phyloP scores from a whole-genome alignment of 2,888 invertebrate genomes.

The Argyra leucocephala region DNA sequence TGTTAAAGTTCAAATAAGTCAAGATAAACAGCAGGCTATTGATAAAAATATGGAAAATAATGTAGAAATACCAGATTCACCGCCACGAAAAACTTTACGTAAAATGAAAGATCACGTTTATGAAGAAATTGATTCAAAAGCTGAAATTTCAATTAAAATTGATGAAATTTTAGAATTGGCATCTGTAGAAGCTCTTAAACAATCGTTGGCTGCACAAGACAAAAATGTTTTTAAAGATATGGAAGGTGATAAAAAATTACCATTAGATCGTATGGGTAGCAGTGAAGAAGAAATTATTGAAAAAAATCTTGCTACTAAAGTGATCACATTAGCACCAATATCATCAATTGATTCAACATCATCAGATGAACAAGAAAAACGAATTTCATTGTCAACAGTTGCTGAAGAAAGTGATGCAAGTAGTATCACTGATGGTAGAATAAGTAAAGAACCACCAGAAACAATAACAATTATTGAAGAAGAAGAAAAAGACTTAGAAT shows the following conservation, averaged over 20 bases:
- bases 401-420: slow-evolving; percentile 37
- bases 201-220: slow-evolving; percentile 37
- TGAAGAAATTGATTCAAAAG: slow-evolving; percentile 48
- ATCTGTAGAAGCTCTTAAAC: slow-evolving; percentile 35
- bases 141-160: slow-evolving; percentile 24
- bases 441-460: slow-evolving; percentile 19
- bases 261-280: slow-evolving; percentile 42
- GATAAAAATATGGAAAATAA: slow-evolving; percentile 11
- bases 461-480: slow-evolving; percentile 21
- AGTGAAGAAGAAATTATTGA: slow-evolving; percentile 37
- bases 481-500: slow-evolving; percentile 28
- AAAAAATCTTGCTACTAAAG: slow-evolving; percentile 27
- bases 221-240: slow-evolving; percentile 47
- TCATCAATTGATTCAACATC: slow-evolving; percentile 43
- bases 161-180: slow-evolving; percentile 32
- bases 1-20: slow-evolving; percentile 4
- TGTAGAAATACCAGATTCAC: slow-evolving; percentile 17
- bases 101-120: slow-evolving; percentile 54
- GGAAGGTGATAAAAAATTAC: slow-evolving; percentile 39
- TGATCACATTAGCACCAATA: slow-evolving; percentile 34
- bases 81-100: slow-evolving; percentile 40
- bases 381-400: slow-evolving; percentile 34
- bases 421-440: slow-evolving; percentile 21
- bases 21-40: too few species aligned
- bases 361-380: slow-evolving; percentile 38